phyloP scores from a whole-genome alignment of 2,113 vertebrate species.

The Neogobius melanostomus region DNA sequence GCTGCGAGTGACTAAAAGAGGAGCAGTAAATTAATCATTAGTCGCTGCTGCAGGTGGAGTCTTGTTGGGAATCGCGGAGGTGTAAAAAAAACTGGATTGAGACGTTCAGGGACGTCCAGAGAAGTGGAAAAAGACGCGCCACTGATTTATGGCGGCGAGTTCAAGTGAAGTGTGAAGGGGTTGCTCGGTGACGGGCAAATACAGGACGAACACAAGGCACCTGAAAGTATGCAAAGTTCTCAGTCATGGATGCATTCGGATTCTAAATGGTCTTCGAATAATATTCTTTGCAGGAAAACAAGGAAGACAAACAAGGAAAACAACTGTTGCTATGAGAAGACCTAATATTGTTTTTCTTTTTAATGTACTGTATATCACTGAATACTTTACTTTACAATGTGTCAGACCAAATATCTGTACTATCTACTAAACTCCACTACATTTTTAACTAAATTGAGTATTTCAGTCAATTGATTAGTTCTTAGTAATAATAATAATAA shows the following conservation, averaged over 20 bases:
- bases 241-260: background rate
- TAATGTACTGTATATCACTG: no score
- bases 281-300: no score
- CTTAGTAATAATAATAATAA: no score
- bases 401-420: no score
- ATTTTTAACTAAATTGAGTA: no score
- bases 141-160: slow-evolving; percentile 57
- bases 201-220: background rate
- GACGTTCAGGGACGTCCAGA: slow-evolving; percentile 19
- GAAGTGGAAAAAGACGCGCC: slow-evolving; percentile 6
- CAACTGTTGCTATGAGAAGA: no score
- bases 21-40: slow-evolving; percentile 37
- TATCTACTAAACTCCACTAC: no score
- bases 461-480: no score
- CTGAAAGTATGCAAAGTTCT: background rate
- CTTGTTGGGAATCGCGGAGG: slow-evolving; percentile 16
- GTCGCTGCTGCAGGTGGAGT: slow-evolving; percentile 25
- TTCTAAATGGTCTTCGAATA: no score
- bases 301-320: no score
- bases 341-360: no score
- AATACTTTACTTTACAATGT: no score
- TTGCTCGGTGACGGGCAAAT: slow-evolving; percentile 34
- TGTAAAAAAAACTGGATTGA: slow-evolving; percentile 28
- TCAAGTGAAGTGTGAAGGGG: slow-evolving; percentile 37
- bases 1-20: slow-evolving; percentile 28